Percentiles rank a stretch among this genome's conserved stretches.
Conservation (phyloP, 2,888 invertebrate genomes). For the Cremastinae sp. region DNA sequence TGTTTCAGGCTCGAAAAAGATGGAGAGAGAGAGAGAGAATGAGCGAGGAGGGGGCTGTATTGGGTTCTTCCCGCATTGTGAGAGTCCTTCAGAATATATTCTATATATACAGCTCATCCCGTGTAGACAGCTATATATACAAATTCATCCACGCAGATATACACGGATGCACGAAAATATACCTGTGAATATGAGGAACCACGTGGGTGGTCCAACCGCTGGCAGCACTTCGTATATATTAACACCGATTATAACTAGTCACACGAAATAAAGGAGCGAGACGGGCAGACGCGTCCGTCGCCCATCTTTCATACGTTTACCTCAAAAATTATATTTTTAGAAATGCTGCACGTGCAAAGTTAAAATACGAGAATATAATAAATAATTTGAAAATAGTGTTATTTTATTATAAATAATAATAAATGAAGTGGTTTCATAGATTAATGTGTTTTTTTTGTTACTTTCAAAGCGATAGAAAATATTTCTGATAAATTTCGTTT, state of each 20-base stretch:
- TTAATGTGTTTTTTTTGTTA: too few relatives aligned
- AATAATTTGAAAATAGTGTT: too few relatives aligned
- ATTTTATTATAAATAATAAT: too few relatives aligned
- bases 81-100: conserved; percentile 65
- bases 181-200: conserved; percentile 66
- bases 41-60: conserved; percentile 42
- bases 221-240: conserved; percentile 70
- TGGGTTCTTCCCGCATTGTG: conserved; percentile 55
- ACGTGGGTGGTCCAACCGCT: conserved; percentile 73
- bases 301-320: too few relatives aligned
- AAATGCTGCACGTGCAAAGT: conserved; percentile 1
- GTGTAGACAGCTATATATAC: conserved; percentile 13
- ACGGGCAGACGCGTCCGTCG: background rate
- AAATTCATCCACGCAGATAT: background rate
- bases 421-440: too few relatives aligned
- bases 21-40: conserved; percentile 23
- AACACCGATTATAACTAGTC: conserved; percentile 72
- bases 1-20: conserved; percentile 38
- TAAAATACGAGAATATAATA: too few relatives aligned
- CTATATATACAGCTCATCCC: conserved; percentile 44
- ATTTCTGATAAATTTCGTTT: too few relatives aligned
- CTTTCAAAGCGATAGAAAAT: too few relatives aligned
- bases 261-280: conserved; percentile 57
- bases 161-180: conserved; percentile 46
- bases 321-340: background rate